Evolutionary conservation across 2,113 vertebrate genomes (phyloP).

Genomic region (Budorcas taxicolor): DNA sequence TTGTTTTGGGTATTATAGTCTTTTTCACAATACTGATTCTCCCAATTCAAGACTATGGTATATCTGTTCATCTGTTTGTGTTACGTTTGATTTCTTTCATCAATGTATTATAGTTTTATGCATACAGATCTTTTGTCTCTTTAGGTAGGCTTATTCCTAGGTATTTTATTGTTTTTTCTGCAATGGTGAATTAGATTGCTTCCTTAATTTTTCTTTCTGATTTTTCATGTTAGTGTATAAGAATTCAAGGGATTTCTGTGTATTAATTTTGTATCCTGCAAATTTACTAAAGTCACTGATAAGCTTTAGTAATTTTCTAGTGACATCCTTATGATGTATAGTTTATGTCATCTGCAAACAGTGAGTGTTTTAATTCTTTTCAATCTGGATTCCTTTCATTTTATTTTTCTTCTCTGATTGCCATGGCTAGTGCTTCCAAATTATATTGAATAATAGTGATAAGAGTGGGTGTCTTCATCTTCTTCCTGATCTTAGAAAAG

Average conservation of each 20-base stretch:
- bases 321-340: not conserved
- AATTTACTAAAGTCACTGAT: not conserved
- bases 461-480: not conserved
- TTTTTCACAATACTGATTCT: not conserved
- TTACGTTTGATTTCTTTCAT: not conserved
- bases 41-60: not conserved
- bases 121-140: not conserved
- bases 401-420: not conserved
- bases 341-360: not conserved
- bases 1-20: not conserved
- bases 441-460: not conserved
- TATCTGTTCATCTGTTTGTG: not conserved
- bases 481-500: not conserved
- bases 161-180: not conserved
- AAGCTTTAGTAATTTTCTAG: not conserved
- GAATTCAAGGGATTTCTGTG: not conserved
- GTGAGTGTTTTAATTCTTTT: not conserved
- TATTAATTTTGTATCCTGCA: not conserved
- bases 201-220: not conserved
- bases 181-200: not conserved
- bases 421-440: not conserved
- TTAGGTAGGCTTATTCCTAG: not conserved
- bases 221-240: not conserved
- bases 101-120: not conserved
- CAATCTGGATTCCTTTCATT: not conserved